Evolutionary conservation across 2,888 invertebrate genomes (phyloP), one percentile per base, ranked within the genome.

Genomic region (Diaphora mendica): DNA sequence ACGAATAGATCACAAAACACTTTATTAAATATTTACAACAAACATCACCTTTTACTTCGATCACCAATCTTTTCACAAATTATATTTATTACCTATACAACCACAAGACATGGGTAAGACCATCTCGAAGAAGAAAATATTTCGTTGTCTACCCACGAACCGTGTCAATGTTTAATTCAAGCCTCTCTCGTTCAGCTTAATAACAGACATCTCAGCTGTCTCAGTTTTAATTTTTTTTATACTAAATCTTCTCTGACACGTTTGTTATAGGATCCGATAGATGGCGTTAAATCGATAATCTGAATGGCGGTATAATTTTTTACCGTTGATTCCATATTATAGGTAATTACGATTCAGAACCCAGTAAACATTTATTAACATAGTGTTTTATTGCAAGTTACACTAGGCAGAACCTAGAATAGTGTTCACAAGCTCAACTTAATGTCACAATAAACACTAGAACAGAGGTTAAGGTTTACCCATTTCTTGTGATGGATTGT

Each of bases 21-120:
- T 71, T 64, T 71, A 71, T 81, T 75, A 73, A 77, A 77, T 82
- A 82, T 82, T 81, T 82, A 82, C 81, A 82, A 73, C 73, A 72
- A 62, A 75, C 68, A 59, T 70, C 73, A 67, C 65, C 68, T 15
- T 59, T 39, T 55, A 42, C 44, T 70, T 70, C 30, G 26, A 39
- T 67, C 62, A 70, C 39, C 59, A 67, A 20, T 65, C n/a, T 55
- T 44, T 64, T 72, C 65, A 76, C 64, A 70, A 55, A 51, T 68
- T 44, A 71, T 69, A 69, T 68, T 68, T 69, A 69, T 68, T 68
- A 64, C 26, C 35, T 68, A 72, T 48, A 51, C 44, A 44, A 69
- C 17, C 55, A 73, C 73, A 42, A 73, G 51, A 67, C 20, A 11
- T 64, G 64, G 69, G 39, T 64, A 73, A 20, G 8, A 62, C 17